These are phyloP conservation scores for Labroides dimidiatus DNA, from an alignment of 2,797 vertebrate genomes.

Conservation along the genomic window DNA sequence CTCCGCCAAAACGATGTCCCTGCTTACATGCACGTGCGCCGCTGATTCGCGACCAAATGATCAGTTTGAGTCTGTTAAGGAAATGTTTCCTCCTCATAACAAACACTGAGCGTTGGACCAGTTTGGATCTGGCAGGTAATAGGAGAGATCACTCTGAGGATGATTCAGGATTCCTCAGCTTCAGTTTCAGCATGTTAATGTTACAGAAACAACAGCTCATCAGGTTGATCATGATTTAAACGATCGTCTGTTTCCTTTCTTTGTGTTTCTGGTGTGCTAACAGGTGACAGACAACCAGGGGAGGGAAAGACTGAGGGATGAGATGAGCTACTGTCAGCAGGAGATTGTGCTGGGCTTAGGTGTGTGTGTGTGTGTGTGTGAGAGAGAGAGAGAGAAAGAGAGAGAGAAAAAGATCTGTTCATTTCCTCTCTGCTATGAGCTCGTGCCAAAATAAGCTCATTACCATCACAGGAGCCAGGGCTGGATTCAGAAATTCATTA, in stretches of 20 bases:
- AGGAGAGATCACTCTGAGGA: no score
- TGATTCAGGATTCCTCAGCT: no score
- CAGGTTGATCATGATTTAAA: not conserved
- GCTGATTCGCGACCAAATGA: no score
- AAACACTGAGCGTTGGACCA: no score
- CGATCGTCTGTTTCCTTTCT: constrained; percentile 1
- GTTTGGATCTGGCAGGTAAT: no score
- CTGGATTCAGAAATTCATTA: constrained; percentile 79
- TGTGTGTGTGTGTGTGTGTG: constrained; percentile 26
- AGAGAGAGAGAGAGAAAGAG: constrained; percentile 27
- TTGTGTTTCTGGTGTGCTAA: constrained; percentile 17
- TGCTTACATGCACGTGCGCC: no score
- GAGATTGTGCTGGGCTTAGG: constrained; percentile 62
- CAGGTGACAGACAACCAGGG: constrained; percentile 26
- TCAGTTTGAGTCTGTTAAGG: no score
- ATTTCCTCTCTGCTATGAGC: constrained; percentile 67
- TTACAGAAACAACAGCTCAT: not conserved
- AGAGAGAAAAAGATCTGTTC: constrained; percentile 44
- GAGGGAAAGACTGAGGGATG: constrained; percentile 41
- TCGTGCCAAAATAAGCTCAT: constrained; percentile 80
- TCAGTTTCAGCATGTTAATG: not conserved
- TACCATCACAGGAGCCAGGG: constrained; percentile 74
- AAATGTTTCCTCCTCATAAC: no score
- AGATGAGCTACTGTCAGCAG: constrained; percentile 69
- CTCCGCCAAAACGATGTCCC: no score